A percentile compares a stretch with the other conserved stretches of the same genome.
These are phyloP conservation scores for Listronotus oregonensis DNA, from an alignment of 1,140 invertebrate genomes.

Conservation along the genomic window DNA sequence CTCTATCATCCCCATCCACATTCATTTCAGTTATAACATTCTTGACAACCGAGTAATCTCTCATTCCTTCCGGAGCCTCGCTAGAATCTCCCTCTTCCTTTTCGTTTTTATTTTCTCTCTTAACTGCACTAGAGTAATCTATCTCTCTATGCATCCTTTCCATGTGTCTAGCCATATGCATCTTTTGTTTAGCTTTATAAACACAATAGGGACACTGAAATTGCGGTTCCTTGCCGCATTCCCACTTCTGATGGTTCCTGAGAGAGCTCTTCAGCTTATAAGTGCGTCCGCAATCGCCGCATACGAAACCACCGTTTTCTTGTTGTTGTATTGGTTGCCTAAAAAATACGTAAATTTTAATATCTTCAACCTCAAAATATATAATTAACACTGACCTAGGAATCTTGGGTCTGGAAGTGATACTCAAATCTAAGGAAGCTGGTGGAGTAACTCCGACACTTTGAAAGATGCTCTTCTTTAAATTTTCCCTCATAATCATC, in stretches of 20 bases:
- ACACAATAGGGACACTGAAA: conserved; percentile 64
- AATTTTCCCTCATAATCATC: conserved; percentile 56
- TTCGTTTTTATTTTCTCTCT: conserved; percentile 45
- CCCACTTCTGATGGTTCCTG: conserved; percentile 86
- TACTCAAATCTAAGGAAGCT: conserved; percentile 36
- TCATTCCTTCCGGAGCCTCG: neutral
- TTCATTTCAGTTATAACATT: conserved; percentile 34
- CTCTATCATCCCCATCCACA: conserved; percentile 10
- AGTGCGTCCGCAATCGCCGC: conserved; percentile 76
- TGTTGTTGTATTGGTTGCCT: conserved; percentile 4
- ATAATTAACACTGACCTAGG: neutral
- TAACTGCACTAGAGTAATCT: conserved; percentile 51
- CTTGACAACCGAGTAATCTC: conserved; percentile 22
- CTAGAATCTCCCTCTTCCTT: conserved; percentile 34
- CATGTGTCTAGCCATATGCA: conserved; percentile 79
- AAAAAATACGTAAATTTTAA: neutral
- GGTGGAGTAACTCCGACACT: conserved; percentile 29
- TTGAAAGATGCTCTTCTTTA: conserved; percentile 54
- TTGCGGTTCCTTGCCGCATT: conserved; percentile 70
- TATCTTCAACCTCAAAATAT: too few relatives aligned
- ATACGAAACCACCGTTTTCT: conserved; percentile 65
- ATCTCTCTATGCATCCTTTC: conserved; percentile 78
- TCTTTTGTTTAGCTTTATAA: conserved; percentile 59
- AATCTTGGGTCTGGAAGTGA: conserved; percentile 23
- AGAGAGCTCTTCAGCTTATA: conserved; percentile 85